phyloP scores from a whole-genome alignment of 2,888 invertebrate species.

The Idaea aversata region DNA sequence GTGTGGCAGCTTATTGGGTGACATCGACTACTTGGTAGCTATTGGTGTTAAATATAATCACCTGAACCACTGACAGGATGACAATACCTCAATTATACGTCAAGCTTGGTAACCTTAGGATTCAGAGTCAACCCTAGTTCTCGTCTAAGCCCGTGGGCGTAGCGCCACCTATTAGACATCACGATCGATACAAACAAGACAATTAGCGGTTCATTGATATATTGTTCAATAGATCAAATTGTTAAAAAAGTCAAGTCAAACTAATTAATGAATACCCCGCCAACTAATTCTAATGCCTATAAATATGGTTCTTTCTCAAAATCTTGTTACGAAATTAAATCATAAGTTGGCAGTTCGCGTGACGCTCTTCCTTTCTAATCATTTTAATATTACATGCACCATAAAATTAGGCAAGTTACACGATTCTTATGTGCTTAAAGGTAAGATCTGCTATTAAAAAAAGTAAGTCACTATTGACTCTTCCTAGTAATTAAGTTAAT shows the following conservation, averaged over 20 bases:
- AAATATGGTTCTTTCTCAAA: constrained; percentile 17
- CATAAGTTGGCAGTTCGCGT: constrained; percentile 17
- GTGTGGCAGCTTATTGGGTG: too few relatives aligned
- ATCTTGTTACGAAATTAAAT: constrained; percentile 18
- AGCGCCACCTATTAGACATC: not conserved
- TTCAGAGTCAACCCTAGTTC: not conserved
- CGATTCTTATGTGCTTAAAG: not conserved
- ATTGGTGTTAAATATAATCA: too few relatives aligned
- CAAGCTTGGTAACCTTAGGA: not conserved
- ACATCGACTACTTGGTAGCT: too few relatives aligned
- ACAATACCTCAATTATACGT: too few relatives aligned
- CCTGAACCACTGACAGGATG: too few relatives aligned
- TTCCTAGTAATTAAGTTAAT: not conserved
- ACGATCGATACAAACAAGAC: not conserved
- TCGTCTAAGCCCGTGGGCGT: not conserved
- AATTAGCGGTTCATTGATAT: not conserved
- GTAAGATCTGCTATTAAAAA: not conserved
- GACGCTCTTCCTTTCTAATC: constrained; percentile 16
- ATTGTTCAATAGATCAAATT: not conserved
- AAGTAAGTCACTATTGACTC: not conserved
- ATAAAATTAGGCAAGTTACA: constrained; percentile 5
- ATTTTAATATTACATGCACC: constrained; percentile 6
- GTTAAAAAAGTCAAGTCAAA: too few relatives aligned
- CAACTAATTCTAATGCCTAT: too few relatives aligned
- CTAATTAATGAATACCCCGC: too few relatives aligned